Base-by-base conservation (phyloP, 1,140 invertebrate genomes). In the Drosophila arawakana region DNA sequence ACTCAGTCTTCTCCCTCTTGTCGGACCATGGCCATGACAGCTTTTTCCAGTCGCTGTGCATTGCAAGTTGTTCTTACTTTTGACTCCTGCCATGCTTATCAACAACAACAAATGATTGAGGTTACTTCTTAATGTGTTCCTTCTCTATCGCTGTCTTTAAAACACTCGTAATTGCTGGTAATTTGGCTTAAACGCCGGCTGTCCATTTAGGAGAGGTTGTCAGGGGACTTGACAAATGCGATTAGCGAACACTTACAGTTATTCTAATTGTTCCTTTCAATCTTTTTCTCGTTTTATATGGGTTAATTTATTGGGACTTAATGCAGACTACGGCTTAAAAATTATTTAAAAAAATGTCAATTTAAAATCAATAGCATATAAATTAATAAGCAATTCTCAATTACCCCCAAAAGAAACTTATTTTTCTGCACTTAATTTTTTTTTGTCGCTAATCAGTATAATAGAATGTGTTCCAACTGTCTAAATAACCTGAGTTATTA, bases 101-200 rank as follows among this genome's bases (percentile, higher is more conserved):
- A 88, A 83, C 83, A 82, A 88, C 83, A 82, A 88, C 83, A 82
- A 88, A 88, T 88, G 83, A 88, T 88, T 88, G 83, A 88, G 83
- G 83, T 88, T 80, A 88, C 73, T 78, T 82, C 52, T 65, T 68
- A 62, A 67, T 62, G 70, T 65, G 52, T 30, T 3, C 0, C 6
- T n/a, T 58, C 50, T 71, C 52, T 46, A 11, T 37, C 25, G 52
- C 18, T 50, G 25, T 10, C 43, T 37, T 55, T 34, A 47, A 15
- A 68, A 70, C 11, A 8, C 50, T 55, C 39, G 79, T 89, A 89
- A 89, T 89, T 89, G 84, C 54, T 18, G 58, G 55, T 77, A 90
- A 90, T 89, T 89, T 80, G 70, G 57, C 59, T 77, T 85, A 81
- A 76, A 69, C 73, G 80, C 78, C 70, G 60, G 9, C 49, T 34